These are phyloP conservation scores for Atractosteus spatula DNA, from an alignment of 2,113 vertebrate genomes.

Conservation along the genomic window DNA sequence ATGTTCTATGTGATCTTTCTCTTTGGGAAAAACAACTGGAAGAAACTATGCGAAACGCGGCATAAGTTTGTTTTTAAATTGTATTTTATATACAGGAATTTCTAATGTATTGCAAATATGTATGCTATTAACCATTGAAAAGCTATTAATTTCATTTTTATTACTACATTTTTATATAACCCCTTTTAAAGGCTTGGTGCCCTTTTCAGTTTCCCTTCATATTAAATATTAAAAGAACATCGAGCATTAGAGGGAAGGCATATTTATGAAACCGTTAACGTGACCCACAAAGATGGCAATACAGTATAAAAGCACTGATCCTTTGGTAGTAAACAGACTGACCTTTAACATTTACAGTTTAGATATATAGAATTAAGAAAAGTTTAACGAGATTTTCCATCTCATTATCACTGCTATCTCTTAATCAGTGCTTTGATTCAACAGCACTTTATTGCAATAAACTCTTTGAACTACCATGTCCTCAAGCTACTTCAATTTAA, in stretches of 20 bases:
- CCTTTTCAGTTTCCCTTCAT: no score
- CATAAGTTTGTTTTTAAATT: no score
- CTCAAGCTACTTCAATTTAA: not conserved
- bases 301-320: slow-evolving; percentile 2
- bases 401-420: not conserved
- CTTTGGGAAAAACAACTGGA: no score
- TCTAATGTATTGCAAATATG: no score
- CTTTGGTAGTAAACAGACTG: slow-evolving; percentile 10
- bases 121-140: no score
- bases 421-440: no score
- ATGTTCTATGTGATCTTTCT: no score
- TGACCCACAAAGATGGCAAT: slow-evolving; percentile 3
- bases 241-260: slow-evolving; percentile 31
- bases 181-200: no score
- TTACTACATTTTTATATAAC: no score
- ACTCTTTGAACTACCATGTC: not conserved
- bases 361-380: slow-evolving; percentile 3
- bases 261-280: slow-evolving; percentile 28
- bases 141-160: no score
- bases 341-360: slow-evolving; percentile 2
- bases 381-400: not conserved
- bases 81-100: no score
- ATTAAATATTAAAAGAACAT: slow-evolving; percentile 6
- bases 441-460: not conserved
- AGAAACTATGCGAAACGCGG: no score